Percentiles rank a stretch among this genome's conserved stretches.
Conservation (phyloP, 2,888 invertebrate species). For the Chloromyia formosa region DNA sequence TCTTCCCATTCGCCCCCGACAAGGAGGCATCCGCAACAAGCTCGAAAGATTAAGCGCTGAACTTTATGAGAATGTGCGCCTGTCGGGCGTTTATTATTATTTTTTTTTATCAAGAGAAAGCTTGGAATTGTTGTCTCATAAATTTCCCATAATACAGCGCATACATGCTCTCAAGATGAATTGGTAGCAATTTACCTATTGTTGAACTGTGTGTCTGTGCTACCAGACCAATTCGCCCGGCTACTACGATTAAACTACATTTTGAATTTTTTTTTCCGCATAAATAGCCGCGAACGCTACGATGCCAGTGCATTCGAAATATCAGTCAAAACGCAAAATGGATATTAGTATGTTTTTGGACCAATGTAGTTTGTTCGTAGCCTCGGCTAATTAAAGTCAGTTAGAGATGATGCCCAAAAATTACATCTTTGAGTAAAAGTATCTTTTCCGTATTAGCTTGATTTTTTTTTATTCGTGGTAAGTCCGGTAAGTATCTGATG, state of each 20-base stretch:
- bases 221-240: no score
- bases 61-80: constrained; percentile 20
- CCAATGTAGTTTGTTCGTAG: constrained; percentile 13
- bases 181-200: constrained; percentile 22
- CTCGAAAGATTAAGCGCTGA: not conserved
- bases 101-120: constrained; percentile 17
- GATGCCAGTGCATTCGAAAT: not conserved
- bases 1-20: constrained; percentile 5
- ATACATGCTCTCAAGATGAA: constrained; percentile 17
- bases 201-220: no score
- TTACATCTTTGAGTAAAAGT: constrained; percentile 23
- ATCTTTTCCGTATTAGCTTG: constrained; percentile 15
- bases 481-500: not conserved
- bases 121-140: constrained; percentile 23
- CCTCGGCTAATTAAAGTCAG: constrained; percentile 32
- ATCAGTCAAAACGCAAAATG: constrained; percentile 28
- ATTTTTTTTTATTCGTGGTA: not conserved
- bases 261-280: not conserved
- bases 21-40: not conserved
- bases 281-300: not conserved
- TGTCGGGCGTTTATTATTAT: not conserved
- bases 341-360: constrained; percentile 35
- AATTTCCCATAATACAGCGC: constrained; percentile 21
- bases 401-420: constrained; percentile 19
- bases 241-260: not conserved